Percentiles rank a stretch among this genome's conserved stretches.
Evolutionary conservation across 2,888 invertebrate species (phyloP).

Genomic region (Thecocarcelia acutangulata): DNA sequence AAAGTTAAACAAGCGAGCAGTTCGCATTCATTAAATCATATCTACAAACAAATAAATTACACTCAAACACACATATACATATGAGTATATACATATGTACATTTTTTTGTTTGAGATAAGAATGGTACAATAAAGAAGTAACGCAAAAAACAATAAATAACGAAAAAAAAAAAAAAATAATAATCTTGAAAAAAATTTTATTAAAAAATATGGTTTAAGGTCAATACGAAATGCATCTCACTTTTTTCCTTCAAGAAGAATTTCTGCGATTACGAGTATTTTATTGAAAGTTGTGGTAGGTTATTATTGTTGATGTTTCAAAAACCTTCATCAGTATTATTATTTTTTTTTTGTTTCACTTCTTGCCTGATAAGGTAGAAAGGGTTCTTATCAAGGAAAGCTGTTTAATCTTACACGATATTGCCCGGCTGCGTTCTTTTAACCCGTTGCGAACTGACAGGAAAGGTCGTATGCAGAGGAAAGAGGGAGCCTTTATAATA

Average conservation of each 20-base stretch:
- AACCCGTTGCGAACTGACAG: too few species aligned
- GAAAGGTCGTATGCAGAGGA: too few species aligned
- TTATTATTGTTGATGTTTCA: background rate
- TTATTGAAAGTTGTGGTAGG: conserved; percentile 57
- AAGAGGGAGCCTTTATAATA: too few species aligned
- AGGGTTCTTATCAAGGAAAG: too few species aligned
- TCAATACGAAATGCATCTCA: conserved; percentile 37
- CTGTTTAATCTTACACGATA: too few species aligned
- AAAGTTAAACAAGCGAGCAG: background rate
- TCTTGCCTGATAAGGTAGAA: background rate
- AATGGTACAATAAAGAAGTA: background rate
- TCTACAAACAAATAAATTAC: background rate
- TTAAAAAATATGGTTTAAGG: conserved; percentile 60
- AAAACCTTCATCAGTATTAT: too few species aligned
- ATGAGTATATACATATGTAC: background rate
- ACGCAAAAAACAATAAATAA: background rate
- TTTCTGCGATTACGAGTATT: conserved; percentile 21
- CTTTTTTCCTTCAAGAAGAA: conserved; percentile 5
- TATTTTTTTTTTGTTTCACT: too few species aligned
- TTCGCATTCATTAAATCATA: background rate
- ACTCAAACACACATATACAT: too few species aligned
- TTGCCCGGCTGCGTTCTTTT: too few species aligned
- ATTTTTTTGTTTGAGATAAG: conserved; percentile 44
- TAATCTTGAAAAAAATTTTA: background rate
- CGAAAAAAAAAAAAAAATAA: background rate